Evolutionary conservation across 2,888 invertebrate genomes (phyloP), one percentile per base, ranked within the genome.

Genomic region (Cosmopolites sordidus): DNA sequence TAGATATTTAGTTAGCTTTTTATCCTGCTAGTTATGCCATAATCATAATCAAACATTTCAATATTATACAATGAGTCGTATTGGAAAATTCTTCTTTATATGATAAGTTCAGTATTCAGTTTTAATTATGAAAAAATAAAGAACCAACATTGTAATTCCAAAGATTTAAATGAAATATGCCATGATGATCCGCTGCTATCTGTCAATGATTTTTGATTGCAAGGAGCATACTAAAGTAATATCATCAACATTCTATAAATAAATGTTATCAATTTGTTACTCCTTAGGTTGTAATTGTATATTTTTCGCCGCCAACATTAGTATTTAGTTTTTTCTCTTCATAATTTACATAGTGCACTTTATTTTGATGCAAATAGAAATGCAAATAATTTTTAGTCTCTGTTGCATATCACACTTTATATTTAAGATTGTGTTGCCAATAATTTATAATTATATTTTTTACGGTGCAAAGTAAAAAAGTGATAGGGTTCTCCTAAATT

Each of bases 371-470:
- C 49, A 49, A 49, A 54, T 37, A 37, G 41, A 30, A 48, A 44
- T 49, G 53, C 53, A 53, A 53, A 33, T 54, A 54, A 37, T 49
- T 22, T 44, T 45, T 48, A 54, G 48, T 54, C 27, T 48, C 53
- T 16, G 49, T 54, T 49, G 54, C 54, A 54, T 54, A 54, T 54
- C 54, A 54, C 54, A 41, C 41, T 44, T 46, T 49, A 44, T 49
- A 49, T 45, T 54, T 54, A 45, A 45, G 46, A 38, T 29, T 41
- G 17, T 17, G 49, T 49, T 54, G 53, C 53, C 53, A 53, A 48
- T 48, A 44, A 40, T 15, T 40, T 40, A 16, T 16, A 40, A 37
- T 37, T 38, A 27, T 6, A 42, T 49, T 22, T 39, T 48, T 48
- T 43, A 29, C 17, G 40, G 14, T 6, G 16, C 54, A 54, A 54